A percentile compares a stretch with the other conserved stretches of the same genome.
phyloP scores from a whole-genome alignment of 2,113 vertebrate species.

The Myotis yumanensis region DNA sequence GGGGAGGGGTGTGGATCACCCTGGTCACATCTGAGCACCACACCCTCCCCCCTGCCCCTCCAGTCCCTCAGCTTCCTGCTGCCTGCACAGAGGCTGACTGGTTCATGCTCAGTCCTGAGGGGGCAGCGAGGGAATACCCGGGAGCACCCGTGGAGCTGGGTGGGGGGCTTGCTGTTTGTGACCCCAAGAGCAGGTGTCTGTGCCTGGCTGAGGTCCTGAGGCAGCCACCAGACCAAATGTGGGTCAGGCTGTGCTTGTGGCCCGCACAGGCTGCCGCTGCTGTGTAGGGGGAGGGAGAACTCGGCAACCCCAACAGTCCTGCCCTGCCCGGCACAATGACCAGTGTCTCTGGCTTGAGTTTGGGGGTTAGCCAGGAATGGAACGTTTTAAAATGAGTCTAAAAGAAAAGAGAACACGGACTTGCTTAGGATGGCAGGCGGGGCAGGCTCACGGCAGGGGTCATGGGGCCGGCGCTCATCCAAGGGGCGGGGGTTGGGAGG shows the following conservation, averaged over 20 bases:
- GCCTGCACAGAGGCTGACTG: background rate
- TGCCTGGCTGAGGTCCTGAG: background rate
- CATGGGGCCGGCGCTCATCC: background rate
- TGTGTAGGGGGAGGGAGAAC: background rate
- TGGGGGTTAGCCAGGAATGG: no score
- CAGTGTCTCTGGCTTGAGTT: background rate
- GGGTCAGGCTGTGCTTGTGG: background rate
- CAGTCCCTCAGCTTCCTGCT: background rate
- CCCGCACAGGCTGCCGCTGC: background rate
- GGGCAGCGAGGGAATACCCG: rapidly evolving
- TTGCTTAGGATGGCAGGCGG: background rate
- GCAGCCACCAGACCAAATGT: background rate
- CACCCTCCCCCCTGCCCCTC: no score
- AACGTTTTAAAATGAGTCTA: background rate
- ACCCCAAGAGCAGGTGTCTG: background rate
- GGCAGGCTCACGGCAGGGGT: background rate
- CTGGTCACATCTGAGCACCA: background rate
- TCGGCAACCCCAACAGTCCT: background rate
- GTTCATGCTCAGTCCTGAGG: background rate
- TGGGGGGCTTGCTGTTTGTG: background rate
- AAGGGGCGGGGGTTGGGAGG: background rate
- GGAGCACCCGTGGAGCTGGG: no score
- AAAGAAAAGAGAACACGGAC: background rate
- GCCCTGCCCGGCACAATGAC: background rate
- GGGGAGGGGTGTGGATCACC: background rate